These are phyloP conservation scores for Boulengeromyrus knoepffleri DNA, from an alignment of 2,113 vertebrate genomes.

Conservation along the genomic window DNA sequence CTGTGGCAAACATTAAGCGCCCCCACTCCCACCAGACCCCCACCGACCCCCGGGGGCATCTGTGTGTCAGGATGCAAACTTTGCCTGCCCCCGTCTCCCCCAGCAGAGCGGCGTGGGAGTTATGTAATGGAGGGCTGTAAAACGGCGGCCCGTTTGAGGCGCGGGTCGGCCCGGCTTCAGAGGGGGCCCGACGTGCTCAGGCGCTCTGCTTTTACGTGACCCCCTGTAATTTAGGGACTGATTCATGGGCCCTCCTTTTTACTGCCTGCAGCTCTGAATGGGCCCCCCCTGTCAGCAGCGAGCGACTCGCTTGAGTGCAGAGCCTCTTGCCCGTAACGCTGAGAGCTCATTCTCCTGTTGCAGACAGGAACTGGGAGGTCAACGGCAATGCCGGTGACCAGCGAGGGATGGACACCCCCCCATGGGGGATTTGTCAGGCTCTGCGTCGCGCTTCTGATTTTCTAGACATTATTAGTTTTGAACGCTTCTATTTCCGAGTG, in stretches of 20 bases:
- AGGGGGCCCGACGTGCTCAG: background rate
- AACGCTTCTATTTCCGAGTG: conserved; percentile 21
- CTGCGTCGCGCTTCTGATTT: conserved; percentile 37
- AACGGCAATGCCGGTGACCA: conserved; percentile 22
- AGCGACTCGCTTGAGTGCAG: background rate
- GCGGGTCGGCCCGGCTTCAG: background rate
- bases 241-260: conserved; percentile 24
- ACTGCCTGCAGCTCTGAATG: conserved; percentile 9
- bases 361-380: conserved; percentile 26
- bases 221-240: conserved; percentile 16
- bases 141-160: conserved; percentile 12
- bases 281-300: conserved; percentile 1
- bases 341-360: conserved; percentile 26
- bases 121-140: conserved; percentile 14
- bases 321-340: conserved; percentile 24
- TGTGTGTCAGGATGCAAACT: conserved; percentile 25
- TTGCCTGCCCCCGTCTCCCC: conserved; percentile 22
- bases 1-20: background rate
- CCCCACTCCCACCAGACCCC: background rate
- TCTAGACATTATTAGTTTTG: conserved; percentile 39
- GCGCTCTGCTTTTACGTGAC: conserved; percentile 8
- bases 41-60: conserved; percentile 12
- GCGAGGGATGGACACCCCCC: background rate
- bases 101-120: background rate
- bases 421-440: conserved; percentile 48